Evolutionary conservation across 2,888 invertebrate genomes (phyloP), one percentile per base, ranked within the genome.

Genomic region (Junonia oenone): DNA sequence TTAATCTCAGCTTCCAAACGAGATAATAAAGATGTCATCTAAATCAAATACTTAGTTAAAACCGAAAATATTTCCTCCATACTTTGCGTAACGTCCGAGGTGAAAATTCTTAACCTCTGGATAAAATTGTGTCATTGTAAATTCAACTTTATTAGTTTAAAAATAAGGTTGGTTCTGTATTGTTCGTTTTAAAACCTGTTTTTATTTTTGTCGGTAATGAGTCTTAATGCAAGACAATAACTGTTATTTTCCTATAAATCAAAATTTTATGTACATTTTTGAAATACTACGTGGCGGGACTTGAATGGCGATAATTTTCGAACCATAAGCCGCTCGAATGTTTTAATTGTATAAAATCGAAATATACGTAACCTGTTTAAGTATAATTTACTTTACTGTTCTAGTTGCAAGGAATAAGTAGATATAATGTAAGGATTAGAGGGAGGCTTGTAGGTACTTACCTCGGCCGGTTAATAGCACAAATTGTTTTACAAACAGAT

Each of bases 81-180:
- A 40, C 15, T 15, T 17, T 14, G 45, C 51, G 27, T 35, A 52
- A 45, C 45, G n/a, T 45, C n/a, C 15, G 11, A 40, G 45, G 35
- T 45, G 11, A 35, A 52, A 45, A 45, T 52, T 37, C 27, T 37
- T 52, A 26, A 52, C 35, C 51, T 17, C 17, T 8, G 50, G 9
- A 27, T 52, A 35, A 26, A 35, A 17, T 35, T 35, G 1, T 9
- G 3, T 1, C 17, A 19, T 40, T 40, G 17, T 4, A 19, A 19
- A 19, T 11, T 19, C 38, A 19, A 52, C 13, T 33, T 13, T 45
- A 35, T 37, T 4, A n/a, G 2, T 27, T 26, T n/a, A 4, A 1
- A 52, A 45, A 52, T 27, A 45, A 17, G 2, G 19, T 40, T 19
- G 1, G 6, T 1, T 19, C 19, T 40, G 11, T 3, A 5, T 6